Evolutionary conservation across 2,113 vertebrate species (phyloP).

Genomic region (Sterna hirundo): DNA sequence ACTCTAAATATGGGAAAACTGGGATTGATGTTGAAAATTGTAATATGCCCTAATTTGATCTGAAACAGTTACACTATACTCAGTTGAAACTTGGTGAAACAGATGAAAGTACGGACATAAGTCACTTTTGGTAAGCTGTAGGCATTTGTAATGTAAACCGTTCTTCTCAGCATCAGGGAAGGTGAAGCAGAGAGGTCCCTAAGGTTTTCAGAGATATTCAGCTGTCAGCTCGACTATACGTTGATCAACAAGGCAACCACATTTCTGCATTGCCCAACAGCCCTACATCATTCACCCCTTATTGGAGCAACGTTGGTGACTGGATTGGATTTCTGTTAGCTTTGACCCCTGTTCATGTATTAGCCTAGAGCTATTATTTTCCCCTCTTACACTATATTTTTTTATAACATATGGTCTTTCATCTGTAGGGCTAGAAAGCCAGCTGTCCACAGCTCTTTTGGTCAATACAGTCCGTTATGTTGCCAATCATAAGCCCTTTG

Average conservation of each 20-base stretch:
- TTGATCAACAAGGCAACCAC: neutral
- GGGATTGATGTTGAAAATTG: neutral
- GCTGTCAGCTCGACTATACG: neutral
- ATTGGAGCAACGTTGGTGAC: neutral
- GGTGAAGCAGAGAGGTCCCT: neutral
- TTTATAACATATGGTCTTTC: constrained; percentile 37
- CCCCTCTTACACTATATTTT: neutral
- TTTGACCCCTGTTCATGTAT: neutral
- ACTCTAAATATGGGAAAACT: neutral
- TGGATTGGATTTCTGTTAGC: neutral
- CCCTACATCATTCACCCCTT: neutral
- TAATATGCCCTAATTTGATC: neutral
- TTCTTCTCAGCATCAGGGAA: neutral
- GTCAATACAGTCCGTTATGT: constrained; percentile 9
- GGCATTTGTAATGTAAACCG: neutral
- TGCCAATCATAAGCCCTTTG: constrained; percentile 29
- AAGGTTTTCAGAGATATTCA: neutral
- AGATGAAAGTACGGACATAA: neutral
- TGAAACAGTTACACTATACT: neutral
- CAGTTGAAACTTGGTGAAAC: neutral
- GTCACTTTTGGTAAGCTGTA: neutral
- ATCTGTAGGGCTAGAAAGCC: constrained; percentile 13
- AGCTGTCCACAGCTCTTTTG: neutral
- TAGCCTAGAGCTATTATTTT: neutral
- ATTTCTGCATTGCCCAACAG: neutral